A percentile compares a stretch with the other conserved stretches of the same genome.
phyloP scores from a whole-genome alignment of 2,797 vertebrate species.

The Macrochelys suwanniensis region DNA sequence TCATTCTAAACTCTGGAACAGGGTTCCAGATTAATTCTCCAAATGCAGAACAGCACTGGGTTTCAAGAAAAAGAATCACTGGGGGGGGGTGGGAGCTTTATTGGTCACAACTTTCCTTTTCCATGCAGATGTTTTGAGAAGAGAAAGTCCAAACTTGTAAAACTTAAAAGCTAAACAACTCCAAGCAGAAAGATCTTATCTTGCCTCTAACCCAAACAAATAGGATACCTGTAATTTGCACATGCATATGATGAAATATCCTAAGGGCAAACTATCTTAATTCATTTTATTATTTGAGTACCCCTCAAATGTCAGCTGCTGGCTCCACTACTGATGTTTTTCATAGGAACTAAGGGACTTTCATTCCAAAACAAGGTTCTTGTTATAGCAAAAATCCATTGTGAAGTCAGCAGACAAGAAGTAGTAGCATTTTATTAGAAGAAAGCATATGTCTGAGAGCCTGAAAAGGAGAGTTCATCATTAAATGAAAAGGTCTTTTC shows the following conservation, averaged over 20 bases:
- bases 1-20: neutral
- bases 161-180: neutral
- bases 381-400: neutral
- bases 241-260: neutral
- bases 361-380: neutral
- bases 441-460: neutral
- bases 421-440: neutral
- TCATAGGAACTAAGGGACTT: neutral
- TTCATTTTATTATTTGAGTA: conserved; percentile 5
- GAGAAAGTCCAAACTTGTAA: neutral
- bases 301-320: conserved; percentile 15
- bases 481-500: neutral
- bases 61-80: neutral
- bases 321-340: neutral
- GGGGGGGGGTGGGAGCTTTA: neutral
- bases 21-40: neutral
- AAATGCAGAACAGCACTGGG: neutral
- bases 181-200: neutral
- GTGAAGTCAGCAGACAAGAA: neutral
- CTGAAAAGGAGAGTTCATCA: neutral
- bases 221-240: neutral
- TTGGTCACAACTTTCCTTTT: neutral
- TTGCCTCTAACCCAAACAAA: neutral
- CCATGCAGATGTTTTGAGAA: neutral
- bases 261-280: neutral